Percentiles rank a stretch among this genome's conserved stretches.
phyloP scores from a whole-genome alignment of 2,113 vertebrate species.

The Pelecanus crispus region DNA sequence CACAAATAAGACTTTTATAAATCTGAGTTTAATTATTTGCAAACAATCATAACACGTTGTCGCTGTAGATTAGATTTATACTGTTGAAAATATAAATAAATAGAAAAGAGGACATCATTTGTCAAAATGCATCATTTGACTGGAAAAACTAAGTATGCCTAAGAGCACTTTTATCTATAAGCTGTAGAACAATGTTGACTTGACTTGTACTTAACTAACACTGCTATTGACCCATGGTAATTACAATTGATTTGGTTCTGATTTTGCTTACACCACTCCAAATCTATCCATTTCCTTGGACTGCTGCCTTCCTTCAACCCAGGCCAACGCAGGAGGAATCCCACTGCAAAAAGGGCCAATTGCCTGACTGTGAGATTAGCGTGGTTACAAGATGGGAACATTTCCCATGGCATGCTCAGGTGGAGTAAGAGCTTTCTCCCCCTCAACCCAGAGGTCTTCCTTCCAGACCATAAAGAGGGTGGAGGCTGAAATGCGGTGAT shows the following conservation, averaged over 20 bases:
- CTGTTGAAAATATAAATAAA: background rate
- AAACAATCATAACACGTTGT: background rate
- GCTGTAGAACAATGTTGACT: background rate
- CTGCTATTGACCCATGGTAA: background rate
- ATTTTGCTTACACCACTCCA: background rate
- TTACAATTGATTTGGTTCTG: background rate
- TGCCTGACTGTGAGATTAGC: rapidly evolving
- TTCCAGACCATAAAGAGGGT: too few relatives aligned
- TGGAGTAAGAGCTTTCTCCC: background rate
- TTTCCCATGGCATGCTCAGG: background rate
- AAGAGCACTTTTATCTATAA: background rate
- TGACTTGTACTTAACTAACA: background rate
- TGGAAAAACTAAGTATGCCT: background rate
- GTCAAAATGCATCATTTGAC: background rate
- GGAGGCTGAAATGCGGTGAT: background rate
- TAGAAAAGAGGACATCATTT: background rate
- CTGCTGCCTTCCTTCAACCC: background rate
- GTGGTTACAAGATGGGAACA: background rate
- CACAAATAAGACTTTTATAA: background rate
- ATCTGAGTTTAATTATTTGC: background rate
- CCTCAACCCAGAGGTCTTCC: background rate
- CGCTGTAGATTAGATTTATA: background rate
- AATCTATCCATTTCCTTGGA: background rate
- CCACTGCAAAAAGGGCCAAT: background rate
- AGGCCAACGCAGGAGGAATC: background rate